Conservation (phyloP, 2,113 vertebrate genomes). For the Enhydra lutris region DNA sequence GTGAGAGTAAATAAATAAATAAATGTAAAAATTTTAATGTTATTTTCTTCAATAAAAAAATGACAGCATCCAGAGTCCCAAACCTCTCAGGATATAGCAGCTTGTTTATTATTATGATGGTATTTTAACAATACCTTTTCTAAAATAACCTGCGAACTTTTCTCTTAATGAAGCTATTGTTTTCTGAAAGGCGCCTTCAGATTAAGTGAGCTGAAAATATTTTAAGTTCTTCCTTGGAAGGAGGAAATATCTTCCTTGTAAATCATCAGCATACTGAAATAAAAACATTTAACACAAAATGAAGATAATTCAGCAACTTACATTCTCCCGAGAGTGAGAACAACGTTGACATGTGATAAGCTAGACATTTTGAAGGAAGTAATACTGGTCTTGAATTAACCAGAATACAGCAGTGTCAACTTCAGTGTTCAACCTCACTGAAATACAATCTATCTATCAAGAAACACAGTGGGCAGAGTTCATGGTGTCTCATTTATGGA, state of each 20-base stretch:
- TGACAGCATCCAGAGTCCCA: background rate
- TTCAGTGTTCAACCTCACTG: slow-evolving; percentile 34
- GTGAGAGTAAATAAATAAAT: background rate
- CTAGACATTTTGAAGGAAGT: slow-evolving; percentile 40
- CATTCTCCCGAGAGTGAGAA: background rate
- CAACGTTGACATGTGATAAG: background rate
- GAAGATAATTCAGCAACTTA: slow-evolving; percentile 14
- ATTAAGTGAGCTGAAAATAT: background rate
- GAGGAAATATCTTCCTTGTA: background rate
- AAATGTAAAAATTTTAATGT: background rate
- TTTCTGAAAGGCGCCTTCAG: background rate
- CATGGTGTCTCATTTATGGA: slow-evolving; percentile 64
- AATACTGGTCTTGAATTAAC: background rate
- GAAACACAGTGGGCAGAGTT: slow-evolving; percentile 41
- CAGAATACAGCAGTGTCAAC: background rate
- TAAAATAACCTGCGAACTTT: background rate
- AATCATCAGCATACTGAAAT: background rate
- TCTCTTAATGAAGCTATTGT: background rate
- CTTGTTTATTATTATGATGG: background rate
- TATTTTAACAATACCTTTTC: background rate
- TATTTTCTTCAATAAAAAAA: slow-evolving; percentile 33
- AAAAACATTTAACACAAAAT: slow-evolving; percentile 21
- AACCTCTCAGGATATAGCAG: background rate
- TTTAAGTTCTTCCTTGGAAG: background rate
- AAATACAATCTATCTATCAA: slow-evolving; percentile 52